phyloP scores from a whole-genome alignment of 2,113 vertebrate species.

The Salvelinus sp. region DNA sequence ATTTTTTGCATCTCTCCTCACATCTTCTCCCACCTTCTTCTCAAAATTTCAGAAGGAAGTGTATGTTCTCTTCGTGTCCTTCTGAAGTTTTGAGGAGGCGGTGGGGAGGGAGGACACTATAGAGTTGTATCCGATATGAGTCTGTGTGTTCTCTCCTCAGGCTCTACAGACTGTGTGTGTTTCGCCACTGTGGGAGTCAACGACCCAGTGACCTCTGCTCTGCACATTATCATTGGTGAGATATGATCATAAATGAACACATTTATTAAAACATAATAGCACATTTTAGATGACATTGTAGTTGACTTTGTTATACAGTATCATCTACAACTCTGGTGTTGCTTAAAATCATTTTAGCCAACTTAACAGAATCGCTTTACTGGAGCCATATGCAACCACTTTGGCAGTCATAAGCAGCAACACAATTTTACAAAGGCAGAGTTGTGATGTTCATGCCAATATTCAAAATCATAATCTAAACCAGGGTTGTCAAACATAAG shows the following conservation, averaged over 20 bases:
- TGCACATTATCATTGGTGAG: constrained; percentile 80
- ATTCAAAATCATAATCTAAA: neutral
- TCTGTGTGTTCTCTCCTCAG: constrained; percentile 42
- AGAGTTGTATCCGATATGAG: neutral
- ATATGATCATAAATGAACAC: too few species aligned
- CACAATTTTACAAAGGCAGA: neutral
- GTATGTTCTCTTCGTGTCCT: too few species aligned
- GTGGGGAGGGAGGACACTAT: too few species aligned
- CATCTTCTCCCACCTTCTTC: too few species aligned
- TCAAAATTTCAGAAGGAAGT: neutral
- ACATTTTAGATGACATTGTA: too few species aligned
- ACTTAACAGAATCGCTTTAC: too few species aligned
- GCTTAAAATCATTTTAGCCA: too few species aligned
- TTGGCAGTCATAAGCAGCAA: neutral
- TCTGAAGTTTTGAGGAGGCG: too few species aligned
- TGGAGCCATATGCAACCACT: neutral
- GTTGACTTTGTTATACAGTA: too few species aligned
- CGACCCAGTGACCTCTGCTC: constrained; percentile 77
- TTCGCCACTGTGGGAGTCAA: constrained; percentile 78
- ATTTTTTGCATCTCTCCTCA: too few species aligned
- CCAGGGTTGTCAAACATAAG: too few species aligned
- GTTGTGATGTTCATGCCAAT: neutral
- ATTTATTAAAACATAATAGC: neutral
- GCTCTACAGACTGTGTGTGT: constrained; percentile 82
- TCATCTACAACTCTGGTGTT: too few species aligned